Base-by-base conservation (phyloP, 2,797 vertebrate genomes). In the Sebastes variabilis region DNA sequence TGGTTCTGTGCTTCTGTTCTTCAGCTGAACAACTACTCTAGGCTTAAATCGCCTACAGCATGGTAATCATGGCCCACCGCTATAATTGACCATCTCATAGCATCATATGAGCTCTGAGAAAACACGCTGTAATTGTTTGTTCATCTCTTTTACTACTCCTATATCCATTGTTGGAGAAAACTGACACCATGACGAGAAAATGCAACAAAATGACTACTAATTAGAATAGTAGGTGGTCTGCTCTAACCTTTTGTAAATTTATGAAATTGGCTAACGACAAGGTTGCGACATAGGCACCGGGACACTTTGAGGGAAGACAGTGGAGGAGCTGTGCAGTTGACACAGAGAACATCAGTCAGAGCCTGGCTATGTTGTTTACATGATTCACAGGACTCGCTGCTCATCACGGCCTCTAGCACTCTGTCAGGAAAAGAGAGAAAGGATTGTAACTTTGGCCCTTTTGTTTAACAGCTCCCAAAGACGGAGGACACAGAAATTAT, bases 401-500 rank as follows among this genome's bases (percentile, higher is more conserved):
- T 93, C 89, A 95, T 95, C 94, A 94, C 89, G 72, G 81, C 91
- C 86, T 85, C 85, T 88, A 89, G 87, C 87, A 88, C 88, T 90
- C 92, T 87, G 93, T 93, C 91, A 89, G 83, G 85, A 89, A 87
- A 87, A 91, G 92, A 92, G 84, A 93, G 87, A 89, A 89, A 90
- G 92, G 93, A 95, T 93, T 96, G 92, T 92, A 96, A 96, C 96
- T 96, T 95, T 95, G 94, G 94, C 94, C 95, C 97, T 97, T 96
- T 97, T 98, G 97, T 98, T 98, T 97, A 96, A 96, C 95, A 96
- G 96, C 96, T 93, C 94, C 92, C 90, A 92, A 94, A 95, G 93
- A 95, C 90, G 66, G 92, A 95, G 95, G 95, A 96, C 94, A 95
- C 90, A 92, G 94, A 96, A 96, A 96, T 96, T 94, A 97, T 96